Evolutionary conservation across 1,140 invertebrate species (phyloP).

Genomic region (Polypedilum pembai): DNA sequence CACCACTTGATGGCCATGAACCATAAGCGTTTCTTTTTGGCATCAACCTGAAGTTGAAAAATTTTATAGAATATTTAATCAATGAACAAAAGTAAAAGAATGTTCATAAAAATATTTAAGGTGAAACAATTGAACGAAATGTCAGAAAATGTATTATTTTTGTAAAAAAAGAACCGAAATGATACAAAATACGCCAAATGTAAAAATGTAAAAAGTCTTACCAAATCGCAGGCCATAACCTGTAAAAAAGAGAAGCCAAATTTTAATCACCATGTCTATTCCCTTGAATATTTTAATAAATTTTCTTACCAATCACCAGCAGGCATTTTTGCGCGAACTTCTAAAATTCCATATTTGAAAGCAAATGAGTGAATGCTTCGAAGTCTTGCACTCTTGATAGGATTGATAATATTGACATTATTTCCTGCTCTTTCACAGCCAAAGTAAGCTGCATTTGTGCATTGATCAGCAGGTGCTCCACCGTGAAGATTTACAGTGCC

Average conservation of each 20-base stretch:
- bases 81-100: too few species aligned
- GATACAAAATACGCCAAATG: too few species aligned
- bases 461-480: conserved; percentile 47
- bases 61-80: not conserved
- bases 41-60: conserved; percentile 43
- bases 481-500: not conserved
- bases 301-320: conserved; percentile 53
- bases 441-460: conserved; percentile 48
- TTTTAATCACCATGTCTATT: too few species aligned
- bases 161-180: too few species aligned
- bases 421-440: conserved; percentile 46
- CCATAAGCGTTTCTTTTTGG: conserved; percentile 51
- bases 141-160: too few species aligned
- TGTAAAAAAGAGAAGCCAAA: too few species aligned
- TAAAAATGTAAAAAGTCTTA: too few species aligned
- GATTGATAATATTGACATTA: conserved; percentile 47
- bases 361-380: conserved; percentile 50
- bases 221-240: too few species aligned
- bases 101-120: too few species aligned
- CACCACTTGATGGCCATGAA: conserved; percentile 49
- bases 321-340: conserved; percentile 58
- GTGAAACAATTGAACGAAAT: too few species aligned
- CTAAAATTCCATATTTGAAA: conserved; percentile 56
- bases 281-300: not conserved
- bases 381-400: conserved; percentile 55